A percentile compares a stretch with the other conserved stretches of the same genome.
Evolutionary conservation across 1,140 invertebrate species (phyloP).

Genomic region (Cydia pomonella): DNA sequence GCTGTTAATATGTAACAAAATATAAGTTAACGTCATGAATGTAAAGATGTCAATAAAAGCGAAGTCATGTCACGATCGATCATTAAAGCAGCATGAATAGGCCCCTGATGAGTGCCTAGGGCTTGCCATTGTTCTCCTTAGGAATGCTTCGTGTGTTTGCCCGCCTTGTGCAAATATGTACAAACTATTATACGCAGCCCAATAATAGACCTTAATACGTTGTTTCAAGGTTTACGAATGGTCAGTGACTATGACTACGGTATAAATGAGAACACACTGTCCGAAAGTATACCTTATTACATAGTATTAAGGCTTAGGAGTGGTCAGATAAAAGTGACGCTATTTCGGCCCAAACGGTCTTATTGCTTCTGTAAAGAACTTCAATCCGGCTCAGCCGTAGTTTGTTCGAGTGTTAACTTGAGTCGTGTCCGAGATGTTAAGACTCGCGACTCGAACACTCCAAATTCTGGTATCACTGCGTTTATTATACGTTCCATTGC

Average conservation of each 20-base stretch:
- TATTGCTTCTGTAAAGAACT: constrained; percentile 26
- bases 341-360: background rate
- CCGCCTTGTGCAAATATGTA: constrained; percentile 14
- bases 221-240: background rate
- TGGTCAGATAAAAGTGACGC: background rate
- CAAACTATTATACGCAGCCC: background rate
- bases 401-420: constrained; percentile 26
- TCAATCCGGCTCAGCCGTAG: constrained; percentile 3
- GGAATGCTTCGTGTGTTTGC: constrained; percentile 27
- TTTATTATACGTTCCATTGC: background rate
- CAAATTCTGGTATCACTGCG: background rate
- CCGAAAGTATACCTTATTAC: background rate
- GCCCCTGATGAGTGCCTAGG: background rate
- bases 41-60: background rate
- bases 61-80: background rate
- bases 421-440: constrained; percentile 30
- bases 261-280: background rate
- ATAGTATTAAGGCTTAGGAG: background rate
- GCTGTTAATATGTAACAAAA: too few species aligned
- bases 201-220: background rate
- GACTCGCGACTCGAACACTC: background rate
- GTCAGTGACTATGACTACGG: background rate
- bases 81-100: background rate
- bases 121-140: constrained; percentile 11
- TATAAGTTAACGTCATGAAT: background rate